phyloP scores from a whole-genome alignment of 2,113 vertebrate genomes.

The Phoenicopterus ruber region DNA sequence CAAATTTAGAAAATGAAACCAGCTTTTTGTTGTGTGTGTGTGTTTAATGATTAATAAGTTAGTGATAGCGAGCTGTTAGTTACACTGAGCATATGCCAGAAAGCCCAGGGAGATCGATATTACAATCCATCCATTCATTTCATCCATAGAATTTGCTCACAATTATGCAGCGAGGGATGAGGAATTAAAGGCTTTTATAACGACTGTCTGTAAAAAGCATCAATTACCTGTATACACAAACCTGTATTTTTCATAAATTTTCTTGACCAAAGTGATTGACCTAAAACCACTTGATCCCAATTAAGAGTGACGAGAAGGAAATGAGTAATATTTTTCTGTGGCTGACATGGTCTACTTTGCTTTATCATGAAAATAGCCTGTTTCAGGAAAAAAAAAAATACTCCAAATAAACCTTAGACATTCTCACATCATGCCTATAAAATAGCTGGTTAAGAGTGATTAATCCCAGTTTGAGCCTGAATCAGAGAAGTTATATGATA shows the following conservation, averaged over 20 bases:
- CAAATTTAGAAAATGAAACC: not conserved
- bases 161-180: not conserved
- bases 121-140: not conserved
- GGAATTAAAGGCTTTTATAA: not conserved
- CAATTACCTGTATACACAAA: not conserved
- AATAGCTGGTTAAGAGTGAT: not conserved
- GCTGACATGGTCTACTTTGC: not conserved
- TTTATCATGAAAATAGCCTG: not conserved
- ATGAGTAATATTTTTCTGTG: slow-evolving; percentile 15
- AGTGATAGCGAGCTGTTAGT: not conserved
- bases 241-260: not conserved
- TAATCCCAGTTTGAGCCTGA: not conserved
- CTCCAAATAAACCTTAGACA: not conserved
- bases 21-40: not conserved
- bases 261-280: not conserved
- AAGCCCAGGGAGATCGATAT: not conserved
- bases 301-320: not conserved
- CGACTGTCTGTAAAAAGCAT: not conserved
- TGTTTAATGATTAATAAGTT: slow-evolving; percentile 1
- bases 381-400: not conserved
- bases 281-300: not conserved
- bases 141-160: not conserved
- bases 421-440: not conserved
- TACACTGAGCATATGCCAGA: not conserved
- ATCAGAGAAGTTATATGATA: not conserved